Evolutionary conservation across 2,113 vertebrate genomes (phyloP).

Genomic region (Jacana jacana): DNA sequence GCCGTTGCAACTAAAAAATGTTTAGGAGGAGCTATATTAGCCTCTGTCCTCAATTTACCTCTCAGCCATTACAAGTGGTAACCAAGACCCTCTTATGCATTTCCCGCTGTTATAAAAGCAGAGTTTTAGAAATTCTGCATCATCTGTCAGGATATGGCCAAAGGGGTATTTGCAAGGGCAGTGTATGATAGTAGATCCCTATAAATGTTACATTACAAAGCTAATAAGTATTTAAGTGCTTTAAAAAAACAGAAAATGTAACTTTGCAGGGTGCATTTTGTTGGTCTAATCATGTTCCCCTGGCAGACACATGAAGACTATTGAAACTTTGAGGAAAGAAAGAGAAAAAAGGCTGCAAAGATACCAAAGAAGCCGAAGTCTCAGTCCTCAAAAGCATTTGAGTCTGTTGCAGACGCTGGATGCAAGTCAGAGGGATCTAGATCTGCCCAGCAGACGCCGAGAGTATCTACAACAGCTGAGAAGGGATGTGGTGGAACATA

Average conservation of each 20-base stretch:
- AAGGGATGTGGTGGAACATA: slow-evolving; percentile 82
- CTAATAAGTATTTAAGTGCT: not conserved
- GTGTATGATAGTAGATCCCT: not conserved
- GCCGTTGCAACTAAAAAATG: not conserved
- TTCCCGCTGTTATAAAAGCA: not conserved
- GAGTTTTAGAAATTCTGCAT: not conserved
- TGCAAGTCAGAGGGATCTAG: slow-evolving; percentile 38
- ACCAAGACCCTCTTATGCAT: not conserved
- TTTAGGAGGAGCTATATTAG: not conserved
- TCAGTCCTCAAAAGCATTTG: slow-evolving; percentile 84
- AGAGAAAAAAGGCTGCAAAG: slow-evolving; percentile 79
- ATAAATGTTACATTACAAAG: not conserved
- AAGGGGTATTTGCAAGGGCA: not conserved
- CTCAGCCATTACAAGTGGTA: not conserved
- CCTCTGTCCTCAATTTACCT: not conserved
- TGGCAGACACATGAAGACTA: slow-evolving; percentile 82
- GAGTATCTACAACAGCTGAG: slow-evolving; percentile 84
- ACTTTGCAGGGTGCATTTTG: not conserved
- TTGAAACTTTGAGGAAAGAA: slow-evolving; percentile 81
- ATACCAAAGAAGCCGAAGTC: slow-evolving; percentile 79
- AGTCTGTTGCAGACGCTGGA: slow-evolving; percentile 46
- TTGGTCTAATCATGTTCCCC: not conserved
- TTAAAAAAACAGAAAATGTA: not conserved
- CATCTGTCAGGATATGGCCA: not conserved
- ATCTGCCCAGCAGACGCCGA: slow-evolving; percentile 76